phyloP scores from a whole-genome alignment of 2,797 vertebrate species.

The Dipus sagitta region DNA sequence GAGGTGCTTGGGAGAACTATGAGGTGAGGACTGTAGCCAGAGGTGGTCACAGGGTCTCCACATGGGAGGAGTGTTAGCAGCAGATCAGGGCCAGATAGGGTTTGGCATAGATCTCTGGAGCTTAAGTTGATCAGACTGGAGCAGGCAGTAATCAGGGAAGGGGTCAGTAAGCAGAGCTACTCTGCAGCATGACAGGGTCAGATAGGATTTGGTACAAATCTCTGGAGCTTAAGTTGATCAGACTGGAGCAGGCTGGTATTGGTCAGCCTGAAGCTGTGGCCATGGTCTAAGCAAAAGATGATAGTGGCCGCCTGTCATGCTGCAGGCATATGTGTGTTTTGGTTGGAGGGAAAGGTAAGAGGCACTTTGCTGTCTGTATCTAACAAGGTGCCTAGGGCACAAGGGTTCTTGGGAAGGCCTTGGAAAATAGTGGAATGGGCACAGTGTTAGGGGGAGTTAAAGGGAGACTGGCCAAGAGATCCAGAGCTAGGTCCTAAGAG shows the following conservation, averaged over 20 bases:
- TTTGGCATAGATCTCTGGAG: conserved; percentile 20
- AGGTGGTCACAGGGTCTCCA: not conserved
- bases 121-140: not conserved
- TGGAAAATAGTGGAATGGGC: not conserved
- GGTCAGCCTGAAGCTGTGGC: not conserved
- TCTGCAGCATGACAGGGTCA: not conserved
- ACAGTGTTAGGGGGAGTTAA: not conserved
- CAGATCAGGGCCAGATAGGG: not conserved
- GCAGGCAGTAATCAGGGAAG: not conserved
- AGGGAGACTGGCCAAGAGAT: not conserved
- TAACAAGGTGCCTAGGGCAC: not conserved
- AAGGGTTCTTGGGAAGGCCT: not conserved
- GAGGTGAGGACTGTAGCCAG: not conserved
- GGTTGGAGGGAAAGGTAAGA: not conserved
- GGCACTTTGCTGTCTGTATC: not conserved
- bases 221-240: not conserved
- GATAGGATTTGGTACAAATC: not conserved
- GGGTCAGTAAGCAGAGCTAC: too few relatives aligned
- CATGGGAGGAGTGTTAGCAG: not conserved
- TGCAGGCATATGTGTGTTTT: not conserved
- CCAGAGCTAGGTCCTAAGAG: not conserved
- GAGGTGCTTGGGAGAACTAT: too few relatives aligned
- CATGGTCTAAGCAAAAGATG: not conserved
- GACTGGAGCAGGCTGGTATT: not conserved
- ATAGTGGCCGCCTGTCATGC: not conserved